Base-by-base conservation (phyloP, 2,797 vertebrate species). In the Hafferia zeledoni region DNA sequence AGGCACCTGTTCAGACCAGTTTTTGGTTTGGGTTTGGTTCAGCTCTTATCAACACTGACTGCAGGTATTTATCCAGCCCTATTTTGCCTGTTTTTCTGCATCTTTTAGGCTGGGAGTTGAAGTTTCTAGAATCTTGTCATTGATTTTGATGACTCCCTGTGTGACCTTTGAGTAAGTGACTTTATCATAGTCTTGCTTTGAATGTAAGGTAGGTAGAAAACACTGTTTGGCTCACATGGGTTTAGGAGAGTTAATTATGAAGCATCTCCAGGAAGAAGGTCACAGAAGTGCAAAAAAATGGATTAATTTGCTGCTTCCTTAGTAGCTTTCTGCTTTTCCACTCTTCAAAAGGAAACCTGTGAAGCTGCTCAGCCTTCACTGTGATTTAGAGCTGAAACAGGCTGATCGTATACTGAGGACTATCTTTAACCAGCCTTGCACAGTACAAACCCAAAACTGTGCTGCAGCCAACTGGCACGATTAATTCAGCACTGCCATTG, bases 321-420 rank as follows among this genome's bases (percentile, higher is more conserved):
- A 80, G 78, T 88, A 68, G 57, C 81, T 76, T 83, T 86, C 65
- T 93, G 57, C 83, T 85, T 94, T 96, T 72, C 83, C 71, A 55
- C 76, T 94, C 78, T 92, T 85, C 90, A 74, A 30, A 94, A 87
- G 86, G 64, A 93, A 93, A 87, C 67, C 64, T 65, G 60, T 80
- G 89, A 69, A 68, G 85, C 71, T 43, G 75, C 89, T 68, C 57
- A 93, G 87, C 77, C 70, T 67, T 90, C n/a, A 1, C 33, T 39
- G 56, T 59, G 94, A 76, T 89, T 93, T 79, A 50, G 83, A 78
- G 90, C 90, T 75, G 79, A 69, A 89, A 53, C 76, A 79, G 80
- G 83, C 65, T 81, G 92, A 20, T 49, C 10, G 5, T 71, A 59
- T 75, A 2, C 52, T 1, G 17, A 88, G 92, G 59, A 14, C 94